Evolutionary conservation across 2,888 invertebrate genomes (phyloP).

Genomic region (Coenonympha glycerion): DNA sequence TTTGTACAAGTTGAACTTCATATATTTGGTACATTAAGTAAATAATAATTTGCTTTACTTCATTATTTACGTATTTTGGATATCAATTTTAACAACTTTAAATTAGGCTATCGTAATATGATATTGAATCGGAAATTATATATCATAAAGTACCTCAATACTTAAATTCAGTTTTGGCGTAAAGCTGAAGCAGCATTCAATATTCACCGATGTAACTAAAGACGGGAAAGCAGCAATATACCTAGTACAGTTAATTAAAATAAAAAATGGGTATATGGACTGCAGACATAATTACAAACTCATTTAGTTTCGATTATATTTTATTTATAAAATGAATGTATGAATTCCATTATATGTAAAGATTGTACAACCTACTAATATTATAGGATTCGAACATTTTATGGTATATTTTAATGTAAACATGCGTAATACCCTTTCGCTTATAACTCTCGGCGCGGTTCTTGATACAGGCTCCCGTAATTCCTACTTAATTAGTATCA

Average conservation of each 20-base stretch:
- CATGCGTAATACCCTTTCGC: conserved; percentile 69
- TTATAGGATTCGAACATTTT: not conserved
- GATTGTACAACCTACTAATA: too few relatives aligned
- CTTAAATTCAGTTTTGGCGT: not conserved
- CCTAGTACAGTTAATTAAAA: too few relatives aligned
- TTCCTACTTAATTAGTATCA: conserved; percentile 76
- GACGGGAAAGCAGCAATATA: conserved; percentile 9
- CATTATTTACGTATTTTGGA: not conserved
- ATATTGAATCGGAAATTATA: not conserved
- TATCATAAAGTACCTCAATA: not conserved
- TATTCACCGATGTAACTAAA: conserved; percentile 3
- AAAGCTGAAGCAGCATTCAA: not conserved
- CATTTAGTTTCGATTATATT: too few relatives aligned
- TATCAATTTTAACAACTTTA: not conserved
- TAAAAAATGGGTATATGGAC: too few relatives aligned
- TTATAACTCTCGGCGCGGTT: conserved; percentile 71
- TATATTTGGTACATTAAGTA: too few relatives aligned
- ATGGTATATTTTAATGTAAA: conserved; percentile 28
- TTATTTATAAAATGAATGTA: too few relatives aligned
- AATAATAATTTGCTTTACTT: not conserved
- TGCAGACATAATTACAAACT: too few relatives aligned
- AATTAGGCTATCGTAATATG: not conserved
- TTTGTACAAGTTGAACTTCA: not conserved
- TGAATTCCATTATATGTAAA: not conserved
- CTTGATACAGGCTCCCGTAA: conserved; percentile 73